Conservation (phyloP, 2,888 invertebrate genomes). For the Argyra leucocephala region DNA sequence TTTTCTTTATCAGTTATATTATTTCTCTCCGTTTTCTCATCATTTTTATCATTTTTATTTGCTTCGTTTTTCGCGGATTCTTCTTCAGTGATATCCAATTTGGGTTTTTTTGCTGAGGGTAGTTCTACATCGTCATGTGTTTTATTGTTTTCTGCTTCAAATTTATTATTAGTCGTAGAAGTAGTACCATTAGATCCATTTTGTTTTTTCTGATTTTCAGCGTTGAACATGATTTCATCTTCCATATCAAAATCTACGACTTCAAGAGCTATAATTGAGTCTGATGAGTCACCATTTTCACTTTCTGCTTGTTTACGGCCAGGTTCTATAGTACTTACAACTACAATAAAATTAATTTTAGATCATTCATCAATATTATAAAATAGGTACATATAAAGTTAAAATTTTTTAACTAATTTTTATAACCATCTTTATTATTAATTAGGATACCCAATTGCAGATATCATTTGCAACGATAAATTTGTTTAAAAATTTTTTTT, state of each 20-base stretch:
- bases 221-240: conserved; percentile 42
- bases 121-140: conserved; percentile 44
- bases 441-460: no score
- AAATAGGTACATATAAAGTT: no score
- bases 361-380: no score
- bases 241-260: conserved; percentile 52
- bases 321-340: conserved; percentile 67
- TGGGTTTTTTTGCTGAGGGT: conserved; percentile 45
- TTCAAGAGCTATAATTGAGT: conserved; percentile 44
- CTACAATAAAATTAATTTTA: conserved; percentile 36
- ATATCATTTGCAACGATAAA: no score
- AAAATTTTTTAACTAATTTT: no score
- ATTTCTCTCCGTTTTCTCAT: conserved; percentile 22
- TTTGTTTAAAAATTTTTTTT: no score
- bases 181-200: conserved; percentile 11
- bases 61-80: conserved; percentile 30
- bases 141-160: conserved; percentile 40
- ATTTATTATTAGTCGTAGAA: neutral
- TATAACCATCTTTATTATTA: no score
- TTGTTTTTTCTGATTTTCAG: conserved; percentile 26
- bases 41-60: conserved; percentile 31
- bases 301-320: conserved; percentile 53
- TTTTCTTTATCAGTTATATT: neutral
- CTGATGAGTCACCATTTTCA: conserved; percentile 57
- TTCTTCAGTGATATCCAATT: conserved; percentile 29